A percentile compares a stretch with the other conserved stretches of the same genome.
Conservation (phyloP, 2,113 vertebrate genomes). For the Montifringilla adamsi region DNA sequence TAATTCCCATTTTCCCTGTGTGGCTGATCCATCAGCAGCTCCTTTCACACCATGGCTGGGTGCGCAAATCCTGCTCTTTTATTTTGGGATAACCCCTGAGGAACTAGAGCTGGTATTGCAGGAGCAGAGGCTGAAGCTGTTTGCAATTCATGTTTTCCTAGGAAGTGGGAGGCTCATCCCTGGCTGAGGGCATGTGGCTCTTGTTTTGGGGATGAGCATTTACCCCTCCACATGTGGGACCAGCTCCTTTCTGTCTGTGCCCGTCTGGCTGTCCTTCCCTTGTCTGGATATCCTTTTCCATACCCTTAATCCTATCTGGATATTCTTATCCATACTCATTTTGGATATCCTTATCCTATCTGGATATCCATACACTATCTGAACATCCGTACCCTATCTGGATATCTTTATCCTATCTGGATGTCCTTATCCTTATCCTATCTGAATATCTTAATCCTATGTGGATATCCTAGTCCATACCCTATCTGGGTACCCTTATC, state of each 20-base stretch:
- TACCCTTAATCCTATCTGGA: too few species aligned
- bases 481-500: too few species aligned
- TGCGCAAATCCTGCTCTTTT: neutral
- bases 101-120: neutral
- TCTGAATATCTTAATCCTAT: too few species aligned
- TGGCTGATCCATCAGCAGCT: rapidly evolving
- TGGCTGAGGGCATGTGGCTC: neutral
- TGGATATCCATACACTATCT: too few species aligned
- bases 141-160: neutral
- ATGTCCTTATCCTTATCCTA: too few species aligned
- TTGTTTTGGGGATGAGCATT: neutral
- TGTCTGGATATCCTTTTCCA: too few species aligned
- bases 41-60: neutral
- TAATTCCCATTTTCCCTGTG: neutral
- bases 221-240: neutral
- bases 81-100: neutral
- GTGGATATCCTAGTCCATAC: neutral
- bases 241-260: neutral
- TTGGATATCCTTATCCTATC: too few species aligned
- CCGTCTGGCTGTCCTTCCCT: neutral
- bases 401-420: neutral
- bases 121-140: too few species aligned
- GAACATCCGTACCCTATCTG: too few species aligned
- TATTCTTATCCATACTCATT: too few species aligned
- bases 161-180: neutral